Evolutionary conservation across 2,113 vertebrate species (phyloP).

Genomic region (Seriola rivoliana): DNA sequence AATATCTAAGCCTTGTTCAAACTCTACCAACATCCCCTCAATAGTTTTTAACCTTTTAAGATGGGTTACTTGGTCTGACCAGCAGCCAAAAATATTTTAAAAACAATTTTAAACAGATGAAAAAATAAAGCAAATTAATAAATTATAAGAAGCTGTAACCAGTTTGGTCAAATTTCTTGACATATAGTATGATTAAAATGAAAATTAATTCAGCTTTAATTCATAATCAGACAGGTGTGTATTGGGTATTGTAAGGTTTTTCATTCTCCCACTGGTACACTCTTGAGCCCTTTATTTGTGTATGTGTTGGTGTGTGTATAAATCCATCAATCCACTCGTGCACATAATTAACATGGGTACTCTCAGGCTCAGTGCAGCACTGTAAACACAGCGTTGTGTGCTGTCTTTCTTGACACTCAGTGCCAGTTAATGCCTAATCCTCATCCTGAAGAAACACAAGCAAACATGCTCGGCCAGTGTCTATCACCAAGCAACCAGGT

Average conservation of each 20-base stretch:
- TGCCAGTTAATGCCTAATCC: slow-evolving; percentile 60
- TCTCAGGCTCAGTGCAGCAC: slow-evolving; percentile 8
- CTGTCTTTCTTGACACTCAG: slow-evolving; percentile 41
- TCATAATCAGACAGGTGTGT: not conserved
- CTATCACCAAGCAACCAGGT: slow-evolving; percentile 72
- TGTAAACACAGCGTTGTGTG: slow-evolving; percentile 27
- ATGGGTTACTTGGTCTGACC: too few relatives aligned
- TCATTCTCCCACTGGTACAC: not conserved
- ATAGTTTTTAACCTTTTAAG: too few relatives aligned
- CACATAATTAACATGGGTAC: not conserved
- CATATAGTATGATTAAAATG: not conserved
- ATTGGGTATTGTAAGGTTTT: not conserved
- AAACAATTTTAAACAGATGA: not conserved
- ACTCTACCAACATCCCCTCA: not conserved
- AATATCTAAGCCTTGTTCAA: not conserved
- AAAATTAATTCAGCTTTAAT: slow-evolving; percentile 1
- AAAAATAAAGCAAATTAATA: not conserved
- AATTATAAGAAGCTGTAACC: not conserved
- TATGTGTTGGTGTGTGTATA: slow-evolving; percentile 14
- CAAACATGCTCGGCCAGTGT: slow-evolving; percentile 44
- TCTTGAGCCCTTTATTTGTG: not conserved
- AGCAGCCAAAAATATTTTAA: not conserved
- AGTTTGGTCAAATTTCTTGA: not conserved
- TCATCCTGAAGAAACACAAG: slow-evolving; percentile 49
- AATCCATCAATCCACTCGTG: not conserved